Evolutionary conservation across 1,140 invertebrate genomes (phyloP), one percentile per base, ranked within the genome.

Genomic region (Gyrodactylus bullatarudis): DNA sequence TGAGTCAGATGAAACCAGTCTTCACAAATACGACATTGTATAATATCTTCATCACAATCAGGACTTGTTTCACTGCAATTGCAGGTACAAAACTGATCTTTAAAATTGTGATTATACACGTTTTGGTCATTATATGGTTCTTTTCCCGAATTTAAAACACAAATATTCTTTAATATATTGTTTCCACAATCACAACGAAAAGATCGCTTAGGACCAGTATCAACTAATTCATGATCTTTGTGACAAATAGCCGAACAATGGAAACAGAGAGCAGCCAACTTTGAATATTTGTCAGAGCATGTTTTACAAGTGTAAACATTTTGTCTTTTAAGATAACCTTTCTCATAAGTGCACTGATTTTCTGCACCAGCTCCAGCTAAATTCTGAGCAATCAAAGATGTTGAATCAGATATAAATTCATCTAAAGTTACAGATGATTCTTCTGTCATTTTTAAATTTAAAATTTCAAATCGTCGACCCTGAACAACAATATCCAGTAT

Each of bases 111-210:
- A 73, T 73, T 73, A 26, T 73, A 73, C 19, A 25, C 26, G 21
- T 73, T 73, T 73, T 73, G 20, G 26, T 20, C 1, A 21, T 73
- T 73, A 1, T n/a, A 2, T 20, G 22, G 24, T 26, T 73, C 72
- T 73, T 73, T 73, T 21, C 27, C 34, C 26, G n/a, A 23, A n/a
- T 25, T 8, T 16, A n/a, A 16, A 25, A 8, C 20, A 21, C 68
- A 69, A 16, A 21, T 69, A 69, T 69, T 21, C 8, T 23, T 21
- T 16, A 69, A 23, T 69, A 21, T 21, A 2, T 21, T 21, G 71
- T 89, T 93, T 21, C 91, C 91, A 82, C 91, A 95, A 80, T 95
- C 91, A 79, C 91, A 96, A 68, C 88, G 85, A 77, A 93, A 93
- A 78, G 89, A 87, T 54, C 85, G 82, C 81, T 94, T 95, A 0